Percentiles rank a stretch among this genome's conserved stretches.
Evolutionary conservation across 2,113 vertebrate genomes (phyloP).

Genomic region (Malaclemys terrapin): DNA sequence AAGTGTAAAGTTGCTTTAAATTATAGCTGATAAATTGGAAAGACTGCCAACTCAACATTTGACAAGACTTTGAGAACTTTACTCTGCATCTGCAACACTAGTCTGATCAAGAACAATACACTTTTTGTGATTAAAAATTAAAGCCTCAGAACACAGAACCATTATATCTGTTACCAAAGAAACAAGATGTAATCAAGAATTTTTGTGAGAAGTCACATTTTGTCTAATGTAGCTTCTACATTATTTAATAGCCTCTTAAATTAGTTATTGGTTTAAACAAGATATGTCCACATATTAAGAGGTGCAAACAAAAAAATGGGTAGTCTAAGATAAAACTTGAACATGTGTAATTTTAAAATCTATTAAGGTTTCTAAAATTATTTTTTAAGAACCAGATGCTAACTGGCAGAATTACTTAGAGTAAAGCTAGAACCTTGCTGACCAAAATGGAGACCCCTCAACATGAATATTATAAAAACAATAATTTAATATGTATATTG

Average conservation of each 20-base stretch:
- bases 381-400: background rate
- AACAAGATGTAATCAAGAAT: constrained; percentile 15
- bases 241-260: constrained; percentile 57
- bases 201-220: background rate
- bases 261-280: constrained; percentile 51
- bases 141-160: constrained; percentile 1
- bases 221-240: constrained; percentile 39
- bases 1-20: background rate
- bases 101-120: background rate
- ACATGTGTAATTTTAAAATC: background rate
- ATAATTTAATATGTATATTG: background rate
- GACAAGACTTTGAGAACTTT: background rate
- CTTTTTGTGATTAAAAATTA: constrained; percentile 5
- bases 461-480: background rate
- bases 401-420: background rate
- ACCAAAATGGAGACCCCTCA: background rate
- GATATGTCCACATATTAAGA: background rate
- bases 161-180: background rate
- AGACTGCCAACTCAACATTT: background rate
- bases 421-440: background rate
- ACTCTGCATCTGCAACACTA: background rate
- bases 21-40: background rate
- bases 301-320: background rate
- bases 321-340: background rate
- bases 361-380: background rate